Evolutionary conservation across 2,113 vertebrate genomes (phyloP).

Genomic region (Spheniscus mendiculus): DNA sequence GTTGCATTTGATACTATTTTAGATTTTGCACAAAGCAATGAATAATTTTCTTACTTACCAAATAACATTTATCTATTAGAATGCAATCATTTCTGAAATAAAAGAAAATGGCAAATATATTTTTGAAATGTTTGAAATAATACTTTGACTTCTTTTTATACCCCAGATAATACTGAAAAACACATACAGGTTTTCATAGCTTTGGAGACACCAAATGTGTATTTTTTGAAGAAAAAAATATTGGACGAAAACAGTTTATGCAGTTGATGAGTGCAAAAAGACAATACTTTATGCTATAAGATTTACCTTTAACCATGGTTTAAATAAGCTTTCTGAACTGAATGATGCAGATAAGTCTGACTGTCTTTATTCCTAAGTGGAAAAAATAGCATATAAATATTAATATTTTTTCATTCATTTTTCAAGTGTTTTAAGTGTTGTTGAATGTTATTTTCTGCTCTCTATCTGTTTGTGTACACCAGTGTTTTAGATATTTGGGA

Average conservation of each 20-base stretch:
- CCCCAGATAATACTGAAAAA: background rate
- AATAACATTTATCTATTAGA: background rate
- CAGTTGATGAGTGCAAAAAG: background rate
- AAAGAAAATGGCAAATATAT: background rate
- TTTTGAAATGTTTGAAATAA: background rate
- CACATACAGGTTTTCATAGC: background rate
- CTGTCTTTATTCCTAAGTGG: background rate
- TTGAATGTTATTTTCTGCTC: background rate
- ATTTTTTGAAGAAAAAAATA: background rate
- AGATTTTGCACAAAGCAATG: background rate
- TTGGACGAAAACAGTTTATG: background rate
- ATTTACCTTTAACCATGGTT: background rate
- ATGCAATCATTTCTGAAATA: background rate
- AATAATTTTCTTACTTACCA: background rate
- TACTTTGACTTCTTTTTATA: background rate
- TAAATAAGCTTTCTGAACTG: background rate
- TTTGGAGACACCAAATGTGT: background rate
- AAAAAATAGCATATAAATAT: background rate
- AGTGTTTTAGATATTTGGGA: background rate
- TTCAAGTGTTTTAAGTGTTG: background rate
- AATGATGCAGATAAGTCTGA: background rate
- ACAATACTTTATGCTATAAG: background rate
- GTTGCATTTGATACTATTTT: background rate
- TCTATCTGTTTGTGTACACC: background rate
- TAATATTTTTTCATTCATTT: background rate